These are phyloP conservation scores for Gobius niger DNA, from an alignment of 2,113 vertebrate species.

Conservation along the genomic window DNA sequence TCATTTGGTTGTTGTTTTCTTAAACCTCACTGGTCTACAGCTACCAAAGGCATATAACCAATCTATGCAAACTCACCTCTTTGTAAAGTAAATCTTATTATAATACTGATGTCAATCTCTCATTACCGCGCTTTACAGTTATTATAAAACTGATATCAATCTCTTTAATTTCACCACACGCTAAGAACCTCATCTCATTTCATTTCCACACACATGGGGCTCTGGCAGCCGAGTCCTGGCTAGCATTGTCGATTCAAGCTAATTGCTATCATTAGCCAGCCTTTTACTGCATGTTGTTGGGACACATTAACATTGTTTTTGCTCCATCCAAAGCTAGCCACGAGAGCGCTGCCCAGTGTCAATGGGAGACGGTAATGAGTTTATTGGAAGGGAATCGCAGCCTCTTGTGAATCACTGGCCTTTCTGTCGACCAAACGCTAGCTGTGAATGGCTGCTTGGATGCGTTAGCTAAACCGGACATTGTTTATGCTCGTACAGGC, in stretches of 20 bases:
- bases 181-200: constrained; percentile 10
- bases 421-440: constrained; percentile 59
- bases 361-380: constrained; percentile 71
- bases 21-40: too few relatives aligned
- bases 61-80: too few relatives aligned
- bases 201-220: constrained; percentile 19
- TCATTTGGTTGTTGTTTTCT: too few relatives aligned
- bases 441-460: constrained; percentile 31
- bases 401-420: constrained; percentile 58
- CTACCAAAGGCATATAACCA: too few relatives aligned
- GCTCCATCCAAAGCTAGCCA: constrained; percentile 61
- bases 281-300: constrained; percentile 63
- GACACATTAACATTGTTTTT: constrained; percentile 53
- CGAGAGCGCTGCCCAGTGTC: constrained; percentile 55
- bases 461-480: constrained; percentile 19
- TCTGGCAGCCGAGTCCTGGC: constrained; percentile 55
- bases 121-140: too few relatives aligned
- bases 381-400: constrained; percentile 65
- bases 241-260: constrained; percentile 41
- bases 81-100: too few relatives aligned
- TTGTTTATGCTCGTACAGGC: constrained; percentile 30
- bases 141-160: constrained; percentile 5
- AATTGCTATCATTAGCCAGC: constrained; percentile 69
- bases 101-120: too few relatives aligned
- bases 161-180: not conserved